These are phyloP conservation scores for Heliconius erato DNA, from an alignment of 2,888 invertebrate species.

Conservation along the genomic window DNA sequence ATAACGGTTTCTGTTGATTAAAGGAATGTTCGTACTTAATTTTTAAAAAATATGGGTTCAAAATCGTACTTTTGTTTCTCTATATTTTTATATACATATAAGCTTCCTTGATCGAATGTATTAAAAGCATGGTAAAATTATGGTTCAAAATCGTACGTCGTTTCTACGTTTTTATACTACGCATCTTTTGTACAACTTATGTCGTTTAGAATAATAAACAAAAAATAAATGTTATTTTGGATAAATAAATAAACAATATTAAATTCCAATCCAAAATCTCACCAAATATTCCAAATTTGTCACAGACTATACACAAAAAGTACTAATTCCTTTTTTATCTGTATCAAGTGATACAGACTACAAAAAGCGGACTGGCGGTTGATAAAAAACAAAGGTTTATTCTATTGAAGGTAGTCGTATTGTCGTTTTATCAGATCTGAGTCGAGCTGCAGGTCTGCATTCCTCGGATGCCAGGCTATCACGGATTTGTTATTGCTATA, in stretches of 20 bases:
- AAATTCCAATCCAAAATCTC: neutral
- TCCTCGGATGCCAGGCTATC: slow-evolving; percentile 59
- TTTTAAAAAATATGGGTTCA: too few relatives aligned
- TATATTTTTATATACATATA: too few relatives aligned
- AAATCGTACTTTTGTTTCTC: too few relatives aligned
- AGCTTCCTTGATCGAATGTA: neutral
- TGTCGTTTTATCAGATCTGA: slow-evolving; percentile 56
- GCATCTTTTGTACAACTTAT: too few relatives aligned
- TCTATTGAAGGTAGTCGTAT: slow-evolving; percentile 47
- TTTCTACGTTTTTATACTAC: neutral
- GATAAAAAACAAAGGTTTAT: slow-evolving; percentile 45
- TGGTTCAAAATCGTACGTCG: neutral
- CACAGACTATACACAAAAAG: slow-evolving; percentile 21
- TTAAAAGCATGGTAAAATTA: neutral
- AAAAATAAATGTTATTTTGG: too few relatives aligned
- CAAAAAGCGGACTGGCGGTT: neutral
- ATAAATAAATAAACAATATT: neutral
- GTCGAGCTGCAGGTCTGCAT: slow-evolving; percentile 57
- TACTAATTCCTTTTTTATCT: slow-evolving; percentile 21
- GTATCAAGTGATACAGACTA: slow-evolving; percentile 11
- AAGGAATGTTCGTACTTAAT: neutral
- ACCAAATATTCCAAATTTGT: neutral
- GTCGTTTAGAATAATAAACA: too few relatives aligned
- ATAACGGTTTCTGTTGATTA: slow-evolving; percentile 14
- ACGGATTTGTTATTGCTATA: slow-evolving; percentile 59